phyloP scores from a whole-genome alignment of 2,888 invertebrate genomes.

The Pristionchus exspectatus region DNA sequence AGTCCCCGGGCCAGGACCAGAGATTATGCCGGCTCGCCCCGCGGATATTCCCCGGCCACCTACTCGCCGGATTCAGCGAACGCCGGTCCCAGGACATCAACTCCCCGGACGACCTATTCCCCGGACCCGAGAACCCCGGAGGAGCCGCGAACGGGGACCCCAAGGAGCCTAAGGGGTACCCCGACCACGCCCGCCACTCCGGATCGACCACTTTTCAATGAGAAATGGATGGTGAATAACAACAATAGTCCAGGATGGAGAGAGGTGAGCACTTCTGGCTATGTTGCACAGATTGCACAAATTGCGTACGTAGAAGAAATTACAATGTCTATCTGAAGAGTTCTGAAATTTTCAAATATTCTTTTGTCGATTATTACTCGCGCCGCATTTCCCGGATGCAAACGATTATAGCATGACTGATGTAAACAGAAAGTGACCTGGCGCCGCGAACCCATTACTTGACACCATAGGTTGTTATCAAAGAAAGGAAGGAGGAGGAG shows the following conservation, averaged over 20 bases:
- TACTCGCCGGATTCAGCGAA: background rate
- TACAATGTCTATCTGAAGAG: background rate
- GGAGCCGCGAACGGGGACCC: background rate
- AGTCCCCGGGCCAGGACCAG: background rate
- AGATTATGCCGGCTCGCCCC: background rate
- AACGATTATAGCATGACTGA: background rate
- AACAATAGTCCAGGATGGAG: constrained; percentile 17
- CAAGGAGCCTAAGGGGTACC: background rate
- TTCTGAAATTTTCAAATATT: background rate
- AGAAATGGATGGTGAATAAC: constrained; percentile 40
- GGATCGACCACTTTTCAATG: constrained; percentile 44
- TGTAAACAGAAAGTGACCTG: background rate
- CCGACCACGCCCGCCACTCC: constrained; percentile 14
- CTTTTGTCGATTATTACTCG: no score
- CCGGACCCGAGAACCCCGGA: background rate
- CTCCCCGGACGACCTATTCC: background rate
- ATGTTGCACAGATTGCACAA: background rate
- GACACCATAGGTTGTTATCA: constrained; percentile 41
- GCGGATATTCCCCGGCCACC: background rate
- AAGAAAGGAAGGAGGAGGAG: background rate
- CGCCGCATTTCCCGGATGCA: background rate
- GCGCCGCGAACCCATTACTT: constrained; percentile 35
- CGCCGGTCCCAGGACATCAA: background rate
- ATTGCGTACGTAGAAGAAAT: background rate
- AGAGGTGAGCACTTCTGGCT: background rate